Percentiles rank a stretch among this genome's conserved stretches.
These are phyloP conservation scores for Hypsopygia costalis DNA, from an alignment of 2,888 invertebrate species.

Conservation along the genomic window DNA sequence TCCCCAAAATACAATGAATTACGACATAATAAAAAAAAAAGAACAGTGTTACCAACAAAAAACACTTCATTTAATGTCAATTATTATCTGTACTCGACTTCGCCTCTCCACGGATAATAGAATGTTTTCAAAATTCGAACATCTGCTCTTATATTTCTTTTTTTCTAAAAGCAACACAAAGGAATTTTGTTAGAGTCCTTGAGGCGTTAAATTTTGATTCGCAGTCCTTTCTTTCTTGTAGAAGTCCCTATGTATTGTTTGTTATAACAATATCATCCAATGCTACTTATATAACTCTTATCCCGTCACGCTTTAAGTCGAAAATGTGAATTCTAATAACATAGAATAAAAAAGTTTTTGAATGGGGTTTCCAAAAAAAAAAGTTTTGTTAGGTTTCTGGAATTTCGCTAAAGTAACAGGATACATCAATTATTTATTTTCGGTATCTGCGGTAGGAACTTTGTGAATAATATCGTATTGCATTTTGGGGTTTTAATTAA, in stretches of 20 bases:
- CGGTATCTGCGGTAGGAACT: background rate
- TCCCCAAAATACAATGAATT: background rate
- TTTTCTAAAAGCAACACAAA: slow-evolving; percentile 31
- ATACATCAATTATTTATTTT: background rate
- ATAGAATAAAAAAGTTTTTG: background rate
- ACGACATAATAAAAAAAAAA: background rate
- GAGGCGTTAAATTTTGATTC: slow-evolving; percentile 66
- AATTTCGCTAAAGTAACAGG: background rate
- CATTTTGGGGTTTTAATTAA: background rate
- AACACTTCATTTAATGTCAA: slow-evolving; percentile 67
- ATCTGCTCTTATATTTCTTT: slow-evolving; percentile 52
- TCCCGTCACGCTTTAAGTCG: background rate
- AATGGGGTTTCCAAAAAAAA: background rate
- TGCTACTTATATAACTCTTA: background rate
- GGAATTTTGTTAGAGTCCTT: slow-evolving; percentile 33
- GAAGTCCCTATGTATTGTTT: slow-evolving; percentile 36
- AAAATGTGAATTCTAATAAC: background rate
- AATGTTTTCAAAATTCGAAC: slow-evolving; percentile 40
- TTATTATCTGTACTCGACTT: slow-evolving; percentile 59
- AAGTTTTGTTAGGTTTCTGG: background rate
- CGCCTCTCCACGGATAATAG: slow-evolving; percentile 40
- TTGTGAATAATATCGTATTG: background rate
- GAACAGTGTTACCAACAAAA: background rate
- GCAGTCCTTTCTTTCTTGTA: slow-evolving; percentile 26
- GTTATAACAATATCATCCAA: background rate